phyloP scores from a whole-genome alignment of 2,888 invertebrate genomes.

The Anthoptus insignis region DNA sequence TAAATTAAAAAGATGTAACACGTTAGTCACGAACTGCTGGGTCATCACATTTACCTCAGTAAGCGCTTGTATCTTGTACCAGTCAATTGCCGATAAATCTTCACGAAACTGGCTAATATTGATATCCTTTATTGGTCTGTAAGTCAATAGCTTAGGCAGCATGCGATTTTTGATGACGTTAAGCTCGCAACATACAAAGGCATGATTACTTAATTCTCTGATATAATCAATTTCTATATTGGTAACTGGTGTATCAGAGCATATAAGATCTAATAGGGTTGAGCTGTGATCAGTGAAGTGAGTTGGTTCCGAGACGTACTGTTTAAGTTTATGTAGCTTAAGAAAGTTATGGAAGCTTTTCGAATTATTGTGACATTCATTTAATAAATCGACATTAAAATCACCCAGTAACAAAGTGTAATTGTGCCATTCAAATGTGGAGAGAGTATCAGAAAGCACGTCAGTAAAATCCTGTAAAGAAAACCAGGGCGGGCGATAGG shows the following conservation, averaged over 20 bases:
- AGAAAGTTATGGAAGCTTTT: background rate
- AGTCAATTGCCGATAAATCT: background rate
- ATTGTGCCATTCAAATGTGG: too few species aligned
- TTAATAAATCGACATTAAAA: background rate
- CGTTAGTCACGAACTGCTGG: too few species aligned
- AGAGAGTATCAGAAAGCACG: too few species aligned
- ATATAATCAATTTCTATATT: too few species aligned
- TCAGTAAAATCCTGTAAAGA: background rate
- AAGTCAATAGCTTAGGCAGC: background rate
- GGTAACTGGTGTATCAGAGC: background rate
- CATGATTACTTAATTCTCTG: too few species aligned
- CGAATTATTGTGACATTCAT: background rate
- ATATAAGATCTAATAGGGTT: background rate
- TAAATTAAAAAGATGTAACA: background rate
- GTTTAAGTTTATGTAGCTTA: too few species aligned
- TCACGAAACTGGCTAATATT: background rate
- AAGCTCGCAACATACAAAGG: too few species aligned
- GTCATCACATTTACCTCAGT: slow-evolving; percentile 1
- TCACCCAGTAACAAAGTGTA: too few species aligned
- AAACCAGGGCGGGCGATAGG: slow-evolving; percentile 35
- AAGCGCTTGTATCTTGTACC: background rate
- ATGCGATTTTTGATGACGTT: too few species aligned
- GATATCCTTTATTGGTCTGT: slow-evolving; percentile 3
- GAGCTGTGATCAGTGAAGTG: background rate
- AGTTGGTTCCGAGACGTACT: background rate